Percentiles rank a stretch among this genome's conserved stretches.
Evolutionary conservation across 2,113 vertebrate genomes (phyloP).

Genomic region (Pampusana beccarii): DNA sequence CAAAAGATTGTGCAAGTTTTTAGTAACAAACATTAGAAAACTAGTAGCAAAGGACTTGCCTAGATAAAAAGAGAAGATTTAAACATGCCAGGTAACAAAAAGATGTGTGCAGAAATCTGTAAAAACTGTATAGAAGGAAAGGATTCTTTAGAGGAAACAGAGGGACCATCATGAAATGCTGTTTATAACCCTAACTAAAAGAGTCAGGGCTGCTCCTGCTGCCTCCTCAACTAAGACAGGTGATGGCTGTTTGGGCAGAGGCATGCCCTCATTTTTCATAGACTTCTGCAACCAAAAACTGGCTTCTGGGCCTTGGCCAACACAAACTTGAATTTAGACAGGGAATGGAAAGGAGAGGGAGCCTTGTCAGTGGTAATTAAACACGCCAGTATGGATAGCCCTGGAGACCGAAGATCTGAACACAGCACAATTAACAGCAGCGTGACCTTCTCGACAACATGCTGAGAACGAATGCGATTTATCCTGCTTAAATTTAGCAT

Average conservation of each 20-base stretch:
- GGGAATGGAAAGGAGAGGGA: background rate
- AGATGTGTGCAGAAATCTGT: slow-evolving; percentile 73
- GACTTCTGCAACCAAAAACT: background rate
- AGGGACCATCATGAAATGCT: slow-evolving; percentile 23
- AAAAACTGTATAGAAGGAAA: slow-evolving; percentile 79
- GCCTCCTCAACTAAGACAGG: slow-evolving; percentile 32
- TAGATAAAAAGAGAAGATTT: slow-evolving; percentile 77
- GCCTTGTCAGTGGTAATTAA: background rate
- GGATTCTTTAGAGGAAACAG: slow-evolving; percentile 67
- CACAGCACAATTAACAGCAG: background rate
- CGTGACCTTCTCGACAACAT: background rate
- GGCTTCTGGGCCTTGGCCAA: background rate
- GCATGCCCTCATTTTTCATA: background rate
- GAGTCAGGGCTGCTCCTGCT: background rate
- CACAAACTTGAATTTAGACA: background rate
- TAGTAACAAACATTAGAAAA: slow-evolving; percentile 75
- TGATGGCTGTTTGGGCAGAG: background rate
- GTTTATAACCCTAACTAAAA: background rate
- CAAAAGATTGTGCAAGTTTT: slow-evolving; percentile 71
- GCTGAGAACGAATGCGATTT: background rate
- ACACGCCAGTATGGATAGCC: background rate
- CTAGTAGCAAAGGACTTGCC: slow-evolving; percentile 71
- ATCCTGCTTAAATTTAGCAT: background rate
- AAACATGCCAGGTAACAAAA: slow-evolving; percentile 81
- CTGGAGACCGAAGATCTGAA: slow-evolving; percentile 52